Conservation (phyloP, 2,113 vertebrate species). For the Typhlomys cinereus region DNA sequence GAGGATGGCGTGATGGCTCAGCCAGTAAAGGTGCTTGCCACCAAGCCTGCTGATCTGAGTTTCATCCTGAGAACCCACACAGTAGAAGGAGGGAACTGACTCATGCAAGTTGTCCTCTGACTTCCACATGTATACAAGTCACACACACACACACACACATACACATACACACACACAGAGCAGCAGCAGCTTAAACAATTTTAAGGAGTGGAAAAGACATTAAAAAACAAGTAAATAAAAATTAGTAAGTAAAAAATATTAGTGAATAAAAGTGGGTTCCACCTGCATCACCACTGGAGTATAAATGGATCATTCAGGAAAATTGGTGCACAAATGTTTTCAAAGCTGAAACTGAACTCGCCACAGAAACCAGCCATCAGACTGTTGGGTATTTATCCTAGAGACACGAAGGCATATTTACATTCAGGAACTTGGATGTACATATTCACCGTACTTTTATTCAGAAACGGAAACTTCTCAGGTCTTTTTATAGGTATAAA, state of each 20-base stretch:
- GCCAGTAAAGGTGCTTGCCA: no score
- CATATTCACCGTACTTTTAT: not conserved
- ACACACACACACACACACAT: no score
- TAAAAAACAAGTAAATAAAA: not conserved
- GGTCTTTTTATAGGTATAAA: not conserved
- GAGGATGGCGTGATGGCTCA: no score
- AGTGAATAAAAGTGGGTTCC: not conserved
- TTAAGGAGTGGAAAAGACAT: no score
- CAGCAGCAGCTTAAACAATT: no score
- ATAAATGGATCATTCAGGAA: not conserved
- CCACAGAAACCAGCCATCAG: not conserved
- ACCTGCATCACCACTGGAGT: no score
- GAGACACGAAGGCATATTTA: not conserved
- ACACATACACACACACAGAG: no score
- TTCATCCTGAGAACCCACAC: no score
- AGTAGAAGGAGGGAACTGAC: no score
- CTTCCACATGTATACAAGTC: no score
- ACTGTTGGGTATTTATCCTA: not conserved
- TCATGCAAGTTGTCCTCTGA: no score
- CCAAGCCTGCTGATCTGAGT: no score
- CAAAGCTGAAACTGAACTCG: not conserved
- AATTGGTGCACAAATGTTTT: not conserved
- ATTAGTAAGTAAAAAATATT: not conserved
- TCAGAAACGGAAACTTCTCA: not conserved
- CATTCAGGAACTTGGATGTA: not conserved